Evolutionary conservation across 2,113 vertebrate genomes (phyloP), one percentile per base, ranked within the genome.

Genomic region (Porphyrio hochstetteri): DNA sequence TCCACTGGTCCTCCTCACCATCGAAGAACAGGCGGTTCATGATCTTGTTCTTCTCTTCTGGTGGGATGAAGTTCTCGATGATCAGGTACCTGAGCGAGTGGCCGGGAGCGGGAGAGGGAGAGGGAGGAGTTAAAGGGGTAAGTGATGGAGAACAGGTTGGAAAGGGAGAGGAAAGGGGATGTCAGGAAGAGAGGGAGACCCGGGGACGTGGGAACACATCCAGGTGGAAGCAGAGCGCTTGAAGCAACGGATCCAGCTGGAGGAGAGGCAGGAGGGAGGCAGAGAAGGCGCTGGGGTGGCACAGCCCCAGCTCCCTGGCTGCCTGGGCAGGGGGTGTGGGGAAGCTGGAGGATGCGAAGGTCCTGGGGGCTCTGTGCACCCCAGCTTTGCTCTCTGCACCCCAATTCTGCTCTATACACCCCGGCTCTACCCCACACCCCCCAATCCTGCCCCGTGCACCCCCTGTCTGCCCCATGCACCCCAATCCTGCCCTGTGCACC

Each of bases 61-160:
- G 99, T 23, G 99, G 99, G 83, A 99, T 99, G 93, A 99, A 99
- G 93, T 99, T 99, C 96, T 99, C 99, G 6, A 99, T 99, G 92
- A 99, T 98, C 74, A 99, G 84, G 89, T 99, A 99, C 97, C 99
- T 99, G 98, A 31, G n/a, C 5, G 29, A 67, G 46, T 2, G 57
- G 68, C 6, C 17, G 14, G 40, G 21, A 61, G 18, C 56, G 52
- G 85, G 64, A 42, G 42, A 42, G 44, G 44, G 9, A 46, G 17
- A 46, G 44, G 44, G 42, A 19, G 42, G 83, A 40, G 53, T 78
- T 75, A 27, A 82, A 2, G 56, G 3, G 89, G 56, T 42, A n/a
- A 57, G 46, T 40, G 52, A 69, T 36, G 53, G 56, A 35, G 36
- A 50, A 24, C 5, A 68, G 52, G 53, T 38, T 1, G 1, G 55